Base-by-base conservation (phyloP, 2,888 invertebrate genomes). In the Tortricodes alternella region DNA sequence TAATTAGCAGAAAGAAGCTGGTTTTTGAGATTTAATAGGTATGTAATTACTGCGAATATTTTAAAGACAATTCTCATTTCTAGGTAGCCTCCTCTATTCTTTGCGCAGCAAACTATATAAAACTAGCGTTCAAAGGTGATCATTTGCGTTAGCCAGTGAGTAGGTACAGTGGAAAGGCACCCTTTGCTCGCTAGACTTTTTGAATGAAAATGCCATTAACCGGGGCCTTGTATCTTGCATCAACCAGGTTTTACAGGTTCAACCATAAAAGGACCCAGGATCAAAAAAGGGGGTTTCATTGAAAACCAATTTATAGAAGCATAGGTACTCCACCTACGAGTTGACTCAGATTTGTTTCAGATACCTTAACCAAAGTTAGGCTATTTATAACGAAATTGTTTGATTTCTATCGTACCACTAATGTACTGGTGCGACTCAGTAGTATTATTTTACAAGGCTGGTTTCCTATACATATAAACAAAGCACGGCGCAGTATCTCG, bases 261-360 rank as follows among this genome's bases (percentile, higher is more conserved):
- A 68, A 63, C 53, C 65, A 65, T 67, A 63, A 62, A 58, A 67
- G 66, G 64, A 69, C 71, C 65, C 11, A 29, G 68, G 72, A 73
- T 73, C 70, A 55, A 55, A 71, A 73, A 78, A 68, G 73, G 66
- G 80, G 73, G 80, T 82, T 80, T 78, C 78, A 80, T 80, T 80
- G 78, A 76, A 80, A 82, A 75, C 72, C 67, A 76, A 80, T 80
- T 77, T 74, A 57, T 37, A 64, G 65, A 71, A 74, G 58, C 53
- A 71, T 71, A 60, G 67, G n/a, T n/a, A n/a, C n/a, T 65, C 70
- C 66, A 66, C 67, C 67, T 68, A 67, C 59, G 67, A 32, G 43
- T 49, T 55, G 68, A 66, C 66, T 67, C 68, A 66, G 69, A 66
- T 69, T 66, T 61, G n/a, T n/a, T n/a, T n/a, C n/a, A n/a, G n/a